A percentile compares a stretch with the other conserved stretches of the same genome.
Evolutionary conservation across 1,140 invertebrate genomes (phyloP).

Genomic region (Eupeodes corollae): DNA sequence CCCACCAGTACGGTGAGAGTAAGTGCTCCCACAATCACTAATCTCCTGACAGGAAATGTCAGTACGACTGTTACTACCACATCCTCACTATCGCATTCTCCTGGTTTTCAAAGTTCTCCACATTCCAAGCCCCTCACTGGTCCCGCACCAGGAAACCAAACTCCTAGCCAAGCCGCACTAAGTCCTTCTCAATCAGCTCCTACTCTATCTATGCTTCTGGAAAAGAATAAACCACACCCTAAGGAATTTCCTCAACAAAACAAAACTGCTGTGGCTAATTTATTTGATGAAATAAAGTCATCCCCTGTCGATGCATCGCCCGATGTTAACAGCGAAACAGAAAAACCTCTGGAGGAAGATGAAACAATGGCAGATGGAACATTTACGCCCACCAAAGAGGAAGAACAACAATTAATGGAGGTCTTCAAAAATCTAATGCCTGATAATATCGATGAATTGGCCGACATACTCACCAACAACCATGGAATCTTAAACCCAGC

Average conservation of each 20-base stretch:
- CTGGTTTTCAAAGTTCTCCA: slow-evolving; percentile 19
- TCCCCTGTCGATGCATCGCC: neutral
- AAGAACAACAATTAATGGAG: slow-evolving; percentile 26
- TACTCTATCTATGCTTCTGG: slow-evolving; percentile 53
- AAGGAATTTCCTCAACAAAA: slow-evolving; percentile 17
- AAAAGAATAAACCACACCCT: slow-evolving; percentile 45
- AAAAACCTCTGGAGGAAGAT: slow-evolving; percentile 11
- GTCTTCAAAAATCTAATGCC: slow-evolving; percentile 26
- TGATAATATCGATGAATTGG: slow-evolving; percentile 32
- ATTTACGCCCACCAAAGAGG: slow-evolving; percentile 19
- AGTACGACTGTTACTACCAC: too few relatives aligned
- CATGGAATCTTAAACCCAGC: slow-evolving; percentile 22
- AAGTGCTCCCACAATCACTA: slow-evolving; percentile 41
- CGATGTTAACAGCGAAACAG: slow-evolving; percentile 6
- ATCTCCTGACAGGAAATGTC: slow-evolving; percentile 36
- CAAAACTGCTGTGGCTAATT: slow-evolving; percentile 17
- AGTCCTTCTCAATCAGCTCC: slow-evolving; percentile 51
- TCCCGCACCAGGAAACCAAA: slow-evolving; percentile 1
- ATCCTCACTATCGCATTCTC: slow-evolving; percentile 19
- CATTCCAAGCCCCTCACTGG: slow-evolving; percentile 16
- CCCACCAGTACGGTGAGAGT: slow-evolving; percentile 38
- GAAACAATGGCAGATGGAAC: slow-evolving; percentile 24
- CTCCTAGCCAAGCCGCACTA: slow-evolving; percentile 6
- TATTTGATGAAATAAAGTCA: slow-evolving; percentile 38
- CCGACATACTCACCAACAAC: slow-evolving; percentile 2